Conservation (phyloP, 2,888 invertebrate genomes). For the Disparrhopalites patrizii region DNA sequence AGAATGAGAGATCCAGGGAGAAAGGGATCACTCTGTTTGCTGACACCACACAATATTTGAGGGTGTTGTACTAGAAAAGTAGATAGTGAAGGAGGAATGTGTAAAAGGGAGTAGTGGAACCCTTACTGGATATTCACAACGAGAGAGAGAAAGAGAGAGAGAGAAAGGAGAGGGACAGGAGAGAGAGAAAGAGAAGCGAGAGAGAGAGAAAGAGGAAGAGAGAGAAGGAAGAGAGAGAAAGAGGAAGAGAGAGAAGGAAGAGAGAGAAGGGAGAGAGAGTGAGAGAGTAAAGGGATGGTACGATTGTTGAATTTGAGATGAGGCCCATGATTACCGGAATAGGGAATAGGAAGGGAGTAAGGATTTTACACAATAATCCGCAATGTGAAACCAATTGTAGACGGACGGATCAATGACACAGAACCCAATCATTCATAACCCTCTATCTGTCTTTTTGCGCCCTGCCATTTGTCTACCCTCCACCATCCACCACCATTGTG, state of each 20-base stretch:
- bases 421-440: not conserved
- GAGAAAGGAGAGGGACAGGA: no score
- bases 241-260: not conserved
- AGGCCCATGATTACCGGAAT: not conserved
- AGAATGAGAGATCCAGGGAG: no score
- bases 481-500: not conserved
- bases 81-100: not conserved
- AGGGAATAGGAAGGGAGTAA: not conserved
- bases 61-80: no score
- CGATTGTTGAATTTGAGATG: not conserved
- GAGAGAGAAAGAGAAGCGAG: not conserved
- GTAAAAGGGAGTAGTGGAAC: not conserved
- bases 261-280: no score
- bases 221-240: not conserved
- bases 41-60: no score
- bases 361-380: constrained; percentile 1
- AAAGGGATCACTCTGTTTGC: no score
- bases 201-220: not conserved
- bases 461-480: not conserved
- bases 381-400: constrained; percentile 12
- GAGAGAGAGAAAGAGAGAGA: not conserved
- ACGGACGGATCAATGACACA: not conserved
- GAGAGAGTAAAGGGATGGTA: not conserved
- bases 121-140: no score
- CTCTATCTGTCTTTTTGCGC: not conserved